Conservation (phyloP, 2,113 vertebrate species). For the Desmodus rotundus region DNA sequence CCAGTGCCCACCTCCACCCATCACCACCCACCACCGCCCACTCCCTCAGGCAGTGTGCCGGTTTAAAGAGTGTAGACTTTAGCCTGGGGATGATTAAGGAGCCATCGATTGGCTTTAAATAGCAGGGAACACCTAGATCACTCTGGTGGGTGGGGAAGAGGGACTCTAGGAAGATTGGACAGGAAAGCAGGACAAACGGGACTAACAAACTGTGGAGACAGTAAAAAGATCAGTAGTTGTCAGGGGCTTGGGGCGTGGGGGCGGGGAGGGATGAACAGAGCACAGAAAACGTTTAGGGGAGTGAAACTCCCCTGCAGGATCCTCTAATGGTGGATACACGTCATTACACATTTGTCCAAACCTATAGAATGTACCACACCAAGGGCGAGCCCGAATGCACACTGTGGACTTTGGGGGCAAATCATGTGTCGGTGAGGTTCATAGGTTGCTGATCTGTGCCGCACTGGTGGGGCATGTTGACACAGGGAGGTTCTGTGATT, state of each 20-base stretch:
- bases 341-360: neutral
- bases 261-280: neutral
- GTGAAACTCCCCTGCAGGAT: no score
- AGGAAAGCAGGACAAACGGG: neutral
- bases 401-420: no score
- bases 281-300: neutral
- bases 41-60: neutral
- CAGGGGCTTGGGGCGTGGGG: neutral
- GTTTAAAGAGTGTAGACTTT: neutral
- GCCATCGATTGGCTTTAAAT: neutral
- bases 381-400: neutral
- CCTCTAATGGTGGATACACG: neutral
- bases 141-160: neutral
- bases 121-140: neutral
- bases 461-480: neutral
- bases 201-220: neutral
- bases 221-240: no score
- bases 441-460: neutral
- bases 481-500: neutral
- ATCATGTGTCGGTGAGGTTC: neutral
- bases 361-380: neutral
- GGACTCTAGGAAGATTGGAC: neutral
- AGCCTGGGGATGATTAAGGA: neutral
- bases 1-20: no score
- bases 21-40: no score